Base-by-base conservation (phyloP, 2,113 vertebrate genomes). In the Rana temporaria region DNA sequence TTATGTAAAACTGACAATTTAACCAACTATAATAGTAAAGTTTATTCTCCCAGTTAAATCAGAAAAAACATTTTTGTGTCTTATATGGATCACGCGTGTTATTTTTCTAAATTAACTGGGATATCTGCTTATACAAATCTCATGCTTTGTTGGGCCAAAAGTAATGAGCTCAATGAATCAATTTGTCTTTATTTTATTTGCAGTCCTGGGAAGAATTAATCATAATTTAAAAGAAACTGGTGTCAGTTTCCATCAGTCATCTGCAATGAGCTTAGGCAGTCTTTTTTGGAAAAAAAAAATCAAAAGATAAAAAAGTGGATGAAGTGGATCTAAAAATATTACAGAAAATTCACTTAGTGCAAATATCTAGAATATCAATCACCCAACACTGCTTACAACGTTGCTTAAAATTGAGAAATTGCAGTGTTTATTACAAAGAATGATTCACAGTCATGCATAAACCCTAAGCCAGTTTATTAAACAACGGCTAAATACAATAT, bases 121-220 rank as follows among this genome's bases (percentile, higher is more conserved):
- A 14, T 84, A 32, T 85, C 59, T 78, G 18, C 65, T 30, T 80
- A 80, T 82, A 86, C 83, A 86, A 88, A 87, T 86, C n/a, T 84
- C 48, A 82, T 84, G 65, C 18, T 87, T 88, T 88, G 38, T 87
- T 88, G 64, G 84, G 20, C 48, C 72, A 85, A 72, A 73, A 65
- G 32, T 72, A 85, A 87, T 81, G 83, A 88, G 80, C 19, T 81
- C 73, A 85, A 17, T 84, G 69, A 86, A 85, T 74, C 68, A 79
- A 71, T 84, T 82, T 85, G 83, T 85, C 82, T 82, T 76, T 84
- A 79, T 86, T 81, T 85, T 81, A 76, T 85, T 79, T 86, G 3
- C 56, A 89, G 32, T 12, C 48, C 65, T 82, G 22, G 84, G 68
- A 87, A 85, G 19, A 85, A 83, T 80, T 83, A 84, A 78, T 86